These are phyloP conservation scores for Scaptomyza tumidula DNA, from an alignment of 2,888 invertebrate genomes.

Conservation along the genomic window DNA sequence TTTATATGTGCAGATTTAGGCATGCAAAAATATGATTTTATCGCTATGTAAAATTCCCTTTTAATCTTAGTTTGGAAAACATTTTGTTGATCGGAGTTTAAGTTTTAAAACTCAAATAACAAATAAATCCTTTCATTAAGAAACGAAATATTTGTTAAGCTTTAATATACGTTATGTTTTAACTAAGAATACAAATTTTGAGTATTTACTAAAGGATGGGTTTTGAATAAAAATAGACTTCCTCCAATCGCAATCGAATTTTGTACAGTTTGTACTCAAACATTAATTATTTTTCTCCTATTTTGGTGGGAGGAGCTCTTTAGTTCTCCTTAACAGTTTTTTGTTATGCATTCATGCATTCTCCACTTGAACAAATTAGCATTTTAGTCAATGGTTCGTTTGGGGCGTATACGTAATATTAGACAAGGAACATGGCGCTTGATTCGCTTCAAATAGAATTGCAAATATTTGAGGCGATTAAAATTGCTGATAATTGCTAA, in stretches of 20 bases:
- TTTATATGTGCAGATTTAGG: neutral
- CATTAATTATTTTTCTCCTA: neutral
- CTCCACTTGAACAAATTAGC: conserved; percentile 3
- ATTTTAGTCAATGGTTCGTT: neutral
- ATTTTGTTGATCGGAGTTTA: neutral
- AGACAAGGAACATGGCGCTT: conserved; percentile 55
- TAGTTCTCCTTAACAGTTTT: neutral
- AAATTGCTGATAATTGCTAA: conserved; percentile 75
- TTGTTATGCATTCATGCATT: conserved; percentile 19
- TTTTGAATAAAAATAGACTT: neutral
- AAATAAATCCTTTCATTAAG: neutral
- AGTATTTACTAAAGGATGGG: no score
- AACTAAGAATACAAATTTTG: no score
- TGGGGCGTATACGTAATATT: conserved; percentile 68
- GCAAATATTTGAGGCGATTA: conserved; percentile 75
- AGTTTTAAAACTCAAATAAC: neutral
- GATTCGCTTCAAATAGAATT: conserved; percentile 67
- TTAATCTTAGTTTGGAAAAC: neutral
- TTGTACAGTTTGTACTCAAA: neutral
- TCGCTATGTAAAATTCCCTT: neutral
- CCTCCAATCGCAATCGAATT: neutral
- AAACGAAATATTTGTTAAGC: neutral
- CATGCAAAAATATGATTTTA: neutral
- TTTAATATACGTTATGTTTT: neutral
- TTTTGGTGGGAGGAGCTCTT: neutral